A percentile compares a stretch with the other conserved stretches of the same genome.
These are phyloP conservation scores for Chaetorhynchus papuensis DNA, from an alignment of 2,113 vertebrate species.

Conservation along the genomic window DNA sequence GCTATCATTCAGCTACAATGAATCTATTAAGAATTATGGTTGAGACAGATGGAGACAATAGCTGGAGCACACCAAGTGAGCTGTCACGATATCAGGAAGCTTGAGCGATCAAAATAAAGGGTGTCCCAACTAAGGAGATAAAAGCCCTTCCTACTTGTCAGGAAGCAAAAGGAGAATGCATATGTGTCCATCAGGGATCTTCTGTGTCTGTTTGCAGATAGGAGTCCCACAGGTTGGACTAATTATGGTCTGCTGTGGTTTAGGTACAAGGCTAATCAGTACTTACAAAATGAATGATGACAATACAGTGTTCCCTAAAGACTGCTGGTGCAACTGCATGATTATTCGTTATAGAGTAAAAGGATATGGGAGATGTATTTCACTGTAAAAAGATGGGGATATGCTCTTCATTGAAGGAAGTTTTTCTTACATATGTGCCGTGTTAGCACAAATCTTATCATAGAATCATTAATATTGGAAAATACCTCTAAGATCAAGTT, in stretches of 20 bases:
- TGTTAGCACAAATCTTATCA: background rate
- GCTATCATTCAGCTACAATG: background rate
- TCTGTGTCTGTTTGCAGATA: background rate
- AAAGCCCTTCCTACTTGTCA: background rate
- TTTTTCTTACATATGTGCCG: background rate
- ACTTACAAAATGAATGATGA: background rate
- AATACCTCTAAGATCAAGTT: background rate
- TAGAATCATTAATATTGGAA: background rate
- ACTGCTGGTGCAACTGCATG: background rate
- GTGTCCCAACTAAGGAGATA: background rate
- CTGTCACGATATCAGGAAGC: background rate
- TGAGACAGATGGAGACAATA: fast-evolving
- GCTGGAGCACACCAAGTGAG: background rate
- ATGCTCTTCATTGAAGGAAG: background rate
- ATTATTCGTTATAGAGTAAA: background rate
- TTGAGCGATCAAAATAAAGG: background rate
- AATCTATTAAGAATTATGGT: background rate
- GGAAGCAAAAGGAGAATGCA: background rate
- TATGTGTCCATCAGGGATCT: background rate
- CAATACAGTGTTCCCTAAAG: background rate
- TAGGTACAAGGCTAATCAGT: background rate
- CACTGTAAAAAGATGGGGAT: background rate
- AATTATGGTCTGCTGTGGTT: background rate
- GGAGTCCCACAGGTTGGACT: background rate
- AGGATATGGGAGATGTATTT: background rate